Evolutionary conservation across 2,113 vertebrate genomes (phyloP).

Genomic region (Oryctolagus cuniculus): mOryCun1.1 NC_091447.1:49620501-49621000

Average conservation of each 20-base stretch:
- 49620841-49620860: no score
- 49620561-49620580: background rate
- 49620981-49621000: no score
- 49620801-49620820: background rate
- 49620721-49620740: slow-evolving; percentile 6
- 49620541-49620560: slow-evolving; percentile 41
- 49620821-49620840: no score
- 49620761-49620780: slow-evolving; percentile 27
- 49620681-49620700: background rate
- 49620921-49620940: no score
- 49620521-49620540: slow-evolving; percentile 57
- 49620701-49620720: background rate
- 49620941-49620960: no score
- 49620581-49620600: background rate
- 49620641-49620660: slow-evolving; percentile 22
- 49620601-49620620: background rate
- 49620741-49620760: background rate
- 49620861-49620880: no score
- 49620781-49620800: background rate
- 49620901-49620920: no score
- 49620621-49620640: background rate
- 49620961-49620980: no score
- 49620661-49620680: slow-evolving; percentile 9
- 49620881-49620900: no score
- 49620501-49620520: slow-evolving; percentile 70